Evolutionary conservation across 2,113 vertebrate genomes (phyloP), one percentile per base, ranked within the genome.

Genomic region (Camelus dromedarius): DNA sequence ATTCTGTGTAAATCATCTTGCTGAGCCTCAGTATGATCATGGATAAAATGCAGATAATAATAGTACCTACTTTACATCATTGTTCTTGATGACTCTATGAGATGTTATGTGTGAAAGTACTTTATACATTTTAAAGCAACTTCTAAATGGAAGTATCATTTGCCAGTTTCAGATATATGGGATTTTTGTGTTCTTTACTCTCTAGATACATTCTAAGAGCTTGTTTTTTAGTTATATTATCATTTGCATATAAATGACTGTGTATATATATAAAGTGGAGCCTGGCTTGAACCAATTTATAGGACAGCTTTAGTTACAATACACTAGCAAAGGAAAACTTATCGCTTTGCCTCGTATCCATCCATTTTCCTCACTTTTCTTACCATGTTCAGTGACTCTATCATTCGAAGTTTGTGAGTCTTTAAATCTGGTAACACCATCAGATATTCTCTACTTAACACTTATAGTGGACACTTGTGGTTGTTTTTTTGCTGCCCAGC

Each of bases 241-340:
- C 10, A 88, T 83, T 77, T 96, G 62, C 48, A 95, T 70, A 93
- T 50, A 81, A 89, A 81, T 76, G 15, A 79, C 16, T 15, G 42
- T 8, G 38, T 28, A 28, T 46, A n/a, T 13, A 50, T 48, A 24
- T 70, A n/a, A 56, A 77, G 35, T 66, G 24, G 32, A 95, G 91
- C 70, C 13, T 56, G 26, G n/a, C 26, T 70, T 91, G 35, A 66
- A 64, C 20, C 38, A 92, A 88, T 69, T 88, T 95, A 64, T 8
- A 93, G 52, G 48, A 72, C 22, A 93, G 52, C 6, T 85, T 91
- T 73, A 91, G 75, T 76, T 85, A 92, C 20, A 81, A 81, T 92
- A 91, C 18, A 13, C 28, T 48, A 88, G n/a, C 30, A 87, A 91
- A 5, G 32, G 76, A 76, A 85, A 79, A 84, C 5, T 60, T 26